These are phyloP conservation scores for Otolemur garnettii DNA, from an alignment of 2,113 vertebrate species.

Conservation along the genomic window DNA sequence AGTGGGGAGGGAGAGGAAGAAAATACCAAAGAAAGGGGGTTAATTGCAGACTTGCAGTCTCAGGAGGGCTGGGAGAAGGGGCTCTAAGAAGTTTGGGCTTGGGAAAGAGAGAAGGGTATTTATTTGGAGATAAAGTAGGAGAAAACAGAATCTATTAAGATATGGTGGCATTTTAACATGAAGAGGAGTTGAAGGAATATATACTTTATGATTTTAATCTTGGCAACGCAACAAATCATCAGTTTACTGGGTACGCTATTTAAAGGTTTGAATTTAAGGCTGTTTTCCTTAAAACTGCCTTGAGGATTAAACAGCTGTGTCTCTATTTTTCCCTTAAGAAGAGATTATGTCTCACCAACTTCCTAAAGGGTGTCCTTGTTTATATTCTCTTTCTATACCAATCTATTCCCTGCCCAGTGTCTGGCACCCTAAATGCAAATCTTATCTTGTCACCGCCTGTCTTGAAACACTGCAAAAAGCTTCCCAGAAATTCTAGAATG, in stretches of 20 bases:
- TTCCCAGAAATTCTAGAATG: neutral
- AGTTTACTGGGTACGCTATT: neutral
- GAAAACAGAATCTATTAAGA: neutral
- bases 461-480: neutral
- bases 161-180: neutral
- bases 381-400: neutral
- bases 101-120: neutral
- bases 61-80: neutral
- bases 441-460: neutral
- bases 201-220: neutral
- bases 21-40: neutral
- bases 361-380: neutral
- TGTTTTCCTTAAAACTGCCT: neutral
- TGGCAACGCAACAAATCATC: neutral
- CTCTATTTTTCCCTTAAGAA: neutral
- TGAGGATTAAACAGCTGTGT: neutral
- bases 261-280: neutral
- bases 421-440: neutral
- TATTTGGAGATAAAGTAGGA: neutral
- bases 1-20: neutral
- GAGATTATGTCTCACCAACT: neutral
- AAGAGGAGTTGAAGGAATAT: neutral
- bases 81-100: neutral
- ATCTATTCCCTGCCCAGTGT: neutral
- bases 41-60: neutral